These are phyloP conservation scores for Hippopotamus amphibius DNA, from an alignment of 2,113 vertebrate species.

Conservation along the genomic window DNA sequence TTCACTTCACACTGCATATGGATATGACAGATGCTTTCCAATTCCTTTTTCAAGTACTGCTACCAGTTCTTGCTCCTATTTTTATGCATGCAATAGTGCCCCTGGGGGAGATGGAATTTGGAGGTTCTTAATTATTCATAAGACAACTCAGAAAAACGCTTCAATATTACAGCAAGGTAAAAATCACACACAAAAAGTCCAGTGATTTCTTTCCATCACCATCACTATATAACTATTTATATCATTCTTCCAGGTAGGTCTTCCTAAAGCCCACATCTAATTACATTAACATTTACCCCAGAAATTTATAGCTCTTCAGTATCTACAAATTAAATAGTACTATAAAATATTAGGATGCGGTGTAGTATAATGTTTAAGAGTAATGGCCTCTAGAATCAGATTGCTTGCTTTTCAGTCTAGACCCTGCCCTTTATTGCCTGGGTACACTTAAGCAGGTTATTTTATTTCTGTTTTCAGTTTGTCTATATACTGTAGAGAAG, in stretches of 20 bases:
- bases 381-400: background rate
- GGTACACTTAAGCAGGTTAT: background rate
- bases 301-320: background rate
- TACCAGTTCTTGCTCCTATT: background rate
- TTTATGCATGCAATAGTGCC: background rate
- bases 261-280: background rate
- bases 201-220: background rate
- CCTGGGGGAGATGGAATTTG: background rate
- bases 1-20: background rate
- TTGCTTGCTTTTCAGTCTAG: background rate
- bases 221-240: background rate
- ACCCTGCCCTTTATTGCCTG: background rate
- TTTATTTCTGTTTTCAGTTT: slow-evolving; percentile 27
- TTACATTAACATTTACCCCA: background rate
- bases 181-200: background rate
- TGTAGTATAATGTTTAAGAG: background rate
- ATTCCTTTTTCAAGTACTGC: background rate
- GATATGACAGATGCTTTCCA: background rate
- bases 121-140: slow-evolving; percentile 45
- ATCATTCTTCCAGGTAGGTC: background rate
- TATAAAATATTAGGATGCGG: background rate
- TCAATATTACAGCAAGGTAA: background rate
- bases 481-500: background rate
- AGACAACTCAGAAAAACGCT: slow-evolving; percentile 26
- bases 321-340: slow-evolving; percentile 41